A percentile compares a stretch with the other conserved stretches of the same genome.
phyloP scores from a whole-genome alignment of 2,113 vertebrate species.

The Leuciscus idus region DNA sequence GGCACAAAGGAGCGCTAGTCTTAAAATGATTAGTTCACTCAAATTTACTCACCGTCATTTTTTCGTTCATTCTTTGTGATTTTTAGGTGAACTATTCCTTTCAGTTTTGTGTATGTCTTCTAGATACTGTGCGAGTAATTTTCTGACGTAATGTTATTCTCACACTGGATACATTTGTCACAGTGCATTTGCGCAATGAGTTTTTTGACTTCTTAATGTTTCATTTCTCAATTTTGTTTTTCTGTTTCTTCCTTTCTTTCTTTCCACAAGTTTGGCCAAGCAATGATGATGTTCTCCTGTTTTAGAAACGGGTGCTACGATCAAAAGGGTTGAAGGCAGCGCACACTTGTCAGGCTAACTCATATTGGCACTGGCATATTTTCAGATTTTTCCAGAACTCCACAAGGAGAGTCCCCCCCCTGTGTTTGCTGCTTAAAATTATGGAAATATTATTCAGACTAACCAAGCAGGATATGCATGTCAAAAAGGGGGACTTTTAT shows the following conservation, averaged over 20 bases:
- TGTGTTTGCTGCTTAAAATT: constrained; percentile 43
- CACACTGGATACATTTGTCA: constrained; percentile 44
- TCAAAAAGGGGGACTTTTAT: constrained; percentile 7
- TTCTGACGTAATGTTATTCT: constrained; percentile 38
- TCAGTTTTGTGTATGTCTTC: neutral
- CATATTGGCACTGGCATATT: constrained; percentile 31
- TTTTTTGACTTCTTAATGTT: constrained; percentile 5
- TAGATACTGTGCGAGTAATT: neutral
- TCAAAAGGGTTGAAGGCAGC: constrained; percentile 49
- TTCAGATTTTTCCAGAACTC: constrained; percentile 43
- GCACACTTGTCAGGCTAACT: constrained; percentile 32
- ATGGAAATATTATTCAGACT: constrained; percentile 47
- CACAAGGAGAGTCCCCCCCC: neutral
- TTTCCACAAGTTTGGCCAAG: constrained; percentile 45
- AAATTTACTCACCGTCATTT: neutral
- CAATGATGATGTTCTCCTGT: constrained; percentile 32
- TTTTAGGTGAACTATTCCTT: neutral
- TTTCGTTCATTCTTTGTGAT: neutral
- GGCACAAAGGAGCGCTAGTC: neutral
- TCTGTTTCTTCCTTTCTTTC: constrained; percentile 30
- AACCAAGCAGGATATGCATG: constrained; percentile 2
- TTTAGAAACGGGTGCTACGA: constrained; percentile 42
- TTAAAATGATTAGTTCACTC: neutral
- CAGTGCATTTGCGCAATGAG: neutral
- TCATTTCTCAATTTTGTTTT: constrained; percentile 45